These are phyloP conservation scores for Ridgeia piscesae DNA, from an alignment of 1,140 invertebrate species.

Conservation along the genomic window DNA sequence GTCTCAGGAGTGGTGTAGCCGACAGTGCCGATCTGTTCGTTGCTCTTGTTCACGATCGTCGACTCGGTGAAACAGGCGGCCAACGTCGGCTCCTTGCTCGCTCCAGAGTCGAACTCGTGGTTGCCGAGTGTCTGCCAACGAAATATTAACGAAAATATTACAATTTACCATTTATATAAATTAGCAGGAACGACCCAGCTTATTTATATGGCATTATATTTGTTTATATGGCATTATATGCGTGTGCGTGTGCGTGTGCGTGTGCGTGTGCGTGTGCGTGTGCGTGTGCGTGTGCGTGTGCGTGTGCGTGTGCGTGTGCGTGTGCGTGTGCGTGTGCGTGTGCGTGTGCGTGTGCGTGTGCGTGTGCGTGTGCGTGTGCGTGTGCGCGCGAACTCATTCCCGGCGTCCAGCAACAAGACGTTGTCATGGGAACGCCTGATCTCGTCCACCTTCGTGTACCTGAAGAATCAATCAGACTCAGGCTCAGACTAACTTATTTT, in stretches of 20 bases:
- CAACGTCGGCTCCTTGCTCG: constrained; percentile 68
- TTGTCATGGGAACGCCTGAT: constrained; percentile 62
- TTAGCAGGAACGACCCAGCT: too few species aligned
- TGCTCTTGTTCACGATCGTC: constrained; percentile 66
- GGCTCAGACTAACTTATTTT: too few species aligned
- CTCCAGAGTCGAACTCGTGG: constrained; percentile 88
- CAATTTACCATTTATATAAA: too few species aligned
- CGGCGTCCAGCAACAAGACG: constrained; percentile 78
- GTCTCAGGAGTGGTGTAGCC: constrained; percentile 88
- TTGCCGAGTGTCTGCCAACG: constrained; percentile 80
- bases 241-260: neutral
- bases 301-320: too few species aligned
- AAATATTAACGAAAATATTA: too few species aligned
- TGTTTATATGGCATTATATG: too few species aligned
- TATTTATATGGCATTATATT: neutral
- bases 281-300: too few species aligned
- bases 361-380: too few species aligned
- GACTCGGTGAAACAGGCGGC: constrained; percentile 65
- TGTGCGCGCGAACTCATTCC: constrained; percentile 87
- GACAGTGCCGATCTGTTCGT: constrained; percentile 76
- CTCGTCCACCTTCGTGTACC: constrained; percentile 51
- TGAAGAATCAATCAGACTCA: neutral
- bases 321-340: too few species aligned
- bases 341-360: too few species aligned
- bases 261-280: too few species aligned